Percentiles rank a stretch among this genome's conserved stretches.
Conservation (phyloP, 1,140 invertebrate genomes). For the Meloidogyne hapla region DNA sequence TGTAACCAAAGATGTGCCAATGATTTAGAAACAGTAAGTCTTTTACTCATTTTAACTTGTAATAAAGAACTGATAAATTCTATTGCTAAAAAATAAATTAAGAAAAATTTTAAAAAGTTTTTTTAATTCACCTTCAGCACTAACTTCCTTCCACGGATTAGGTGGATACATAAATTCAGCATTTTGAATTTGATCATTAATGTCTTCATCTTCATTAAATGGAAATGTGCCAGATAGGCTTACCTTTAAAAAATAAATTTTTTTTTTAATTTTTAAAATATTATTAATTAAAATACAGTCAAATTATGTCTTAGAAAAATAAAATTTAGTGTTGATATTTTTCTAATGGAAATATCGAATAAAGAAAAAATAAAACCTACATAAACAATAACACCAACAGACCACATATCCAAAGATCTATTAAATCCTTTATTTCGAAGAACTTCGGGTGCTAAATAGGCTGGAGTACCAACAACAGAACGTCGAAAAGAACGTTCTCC, state of each 20-base stretch:
- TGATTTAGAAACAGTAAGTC: constrained; percentile 94
- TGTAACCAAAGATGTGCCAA: constrained; percentile 89
- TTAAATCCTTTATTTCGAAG: constrained; percentile 97
- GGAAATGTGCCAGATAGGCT: constrained; percentile 95
- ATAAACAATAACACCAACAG: constrained; percentile 96
- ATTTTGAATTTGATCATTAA: constrained; percentile 98
- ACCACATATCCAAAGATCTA: constrained; percentile 98
- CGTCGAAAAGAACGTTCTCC: constrained; percentile 95
- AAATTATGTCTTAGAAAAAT: too few relatives aligned
- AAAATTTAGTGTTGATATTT: too few relatives aligned
- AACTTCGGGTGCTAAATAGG: constrained; percentile 94
- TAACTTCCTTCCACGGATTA: constrained; percentile 95
- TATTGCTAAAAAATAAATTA: constrained; percentile 75
- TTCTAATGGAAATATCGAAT: too few relatives aligned
- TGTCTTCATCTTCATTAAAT: constrained; percentile 99
- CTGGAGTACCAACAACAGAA: constrained; percentile 95
- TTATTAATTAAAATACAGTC: too few relatives aligned
- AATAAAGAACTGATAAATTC: constrained; percentile 95
- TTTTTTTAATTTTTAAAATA: too few relatives aligned
- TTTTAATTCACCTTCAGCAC: constrained; percentile 77
- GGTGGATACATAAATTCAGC: constrained; percentile 99
- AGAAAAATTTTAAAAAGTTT: too few relatives aligned
- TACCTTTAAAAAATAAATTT: background rate
- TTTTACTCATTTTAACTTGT: constrained; percentile 95
- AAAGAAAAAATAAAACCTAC: constrained; percentile 67